These are phyloP conservation scores for Cassiopea andromeda DNA, from an alignment of 30 jellyfish, hydroid and myxozoan genomes.

Conservation along the genomic window DNA sequence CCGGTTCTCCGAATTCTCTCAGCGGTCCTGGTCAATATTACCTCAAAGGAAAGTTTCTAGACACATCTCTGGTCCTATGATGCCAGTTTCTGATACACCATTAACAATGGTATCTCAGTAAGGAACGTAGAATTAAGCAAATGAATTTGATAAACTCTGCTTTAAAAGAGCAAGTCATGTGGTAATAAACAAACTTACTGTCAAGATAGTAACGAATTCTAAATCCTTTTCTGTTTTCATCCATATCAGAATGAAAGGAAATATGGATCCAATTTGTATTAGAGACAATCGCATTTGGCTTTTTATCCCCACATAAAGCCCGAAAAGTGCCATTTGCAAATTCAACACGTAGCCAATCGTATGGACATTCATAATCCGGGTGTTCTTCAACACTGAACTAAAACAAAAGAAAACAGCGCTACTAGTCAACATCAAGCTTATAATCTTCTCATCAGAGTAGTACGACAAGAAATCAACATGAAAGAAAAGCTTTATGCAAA, in stretches of 20 bases:
- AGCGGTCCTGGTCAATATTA: no score
- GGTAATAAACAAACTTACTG: conserved; percentile 57
- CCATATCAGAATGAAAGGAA: conserved; percentile 78
- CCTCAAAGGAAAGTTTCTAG: no score
- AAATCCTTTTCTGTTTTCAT: conserved; percentile 77
- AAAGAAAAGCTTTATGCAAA: no score
- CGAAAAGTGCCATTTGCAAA: conserved; percentile 54
- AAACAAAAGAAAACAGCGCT: background rate
- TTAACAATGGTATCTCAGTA: no score
- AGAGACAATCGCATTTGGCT: conserved; percentile 67
- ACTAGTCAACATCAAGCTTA: background rate
- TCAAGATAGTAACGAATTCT: conserved; percentile 69
- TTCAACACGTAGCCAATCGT: conserved; percentile 82
- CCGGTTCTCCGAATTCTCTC: no score
- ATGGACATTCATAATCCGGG: conserved; percentile 93
- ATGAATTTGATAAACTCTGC: background rate
- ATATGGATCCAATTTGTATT: conserved; percentile 69
- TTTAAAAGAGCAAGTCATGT: background rate
- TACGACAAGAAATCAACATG: no score
- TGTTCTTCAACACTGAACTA: conserved; percentile 94
- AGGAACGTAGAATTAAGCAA: background rate
- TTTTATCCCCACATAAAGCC: conserved; percentile 82
- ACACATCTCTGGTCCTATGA: no score
- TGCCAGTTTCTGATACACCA: no score
- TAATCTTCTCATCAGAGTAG: no score